These are phyloP conservation scores for Gorsachius goisagi DNA, from an alignment of 2,113 vertebrate species.

Conservation along the genomic window DNA sequence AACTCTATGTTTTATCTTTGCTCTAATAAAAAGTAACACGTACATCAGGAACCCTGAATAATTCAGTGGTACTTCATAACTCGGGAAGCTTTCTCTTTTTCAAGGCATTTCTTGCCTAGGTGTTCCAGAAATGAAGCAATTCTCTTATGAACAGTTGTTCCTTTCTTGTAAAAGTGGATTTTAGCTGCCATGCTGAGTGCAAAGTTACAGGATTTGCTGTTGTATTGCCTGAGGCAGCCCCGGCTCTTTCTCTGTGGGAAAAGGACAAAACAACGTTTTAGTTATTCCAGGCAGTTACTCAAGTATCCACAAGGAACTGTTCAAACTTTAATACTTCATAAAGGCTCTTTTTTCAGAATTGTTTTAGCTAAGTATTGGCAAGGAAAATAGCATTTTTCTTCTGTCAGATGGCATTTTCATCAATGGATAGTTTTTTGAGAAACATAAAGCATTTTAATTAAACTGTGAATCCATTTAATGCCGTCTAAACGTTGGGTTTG, in stretches of 20 bases:
- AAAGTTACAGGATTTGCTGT: slow-evolving; percentile 36
- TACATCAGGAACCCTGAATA: slow-evolving; percentile 30
- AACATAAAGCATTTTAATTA: not conserved
- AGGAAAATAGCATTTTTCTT: not conserved
- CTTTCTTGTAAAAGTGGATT: slow-evolving; percentile 14
- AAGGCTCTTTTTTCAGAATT: not conserved
- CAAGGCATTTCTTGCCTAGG: not conserved
- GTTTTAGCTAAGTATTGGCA: not conserved
- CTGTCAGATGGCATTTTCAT: not conserved
- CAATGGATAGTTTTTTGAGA: not conserved
- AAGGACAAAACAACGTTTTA: slow-evolving; percentile 38
- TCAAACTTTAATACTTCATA: slow-evolving; percentile 2
- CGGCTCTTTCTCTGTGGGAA: not conserved
- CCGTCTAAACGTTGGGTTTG: not conserved
- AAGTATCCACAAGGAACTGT: not conserved
- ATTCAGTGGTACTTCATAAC: not conserved
- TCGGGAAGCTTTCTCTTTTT: not conserved
- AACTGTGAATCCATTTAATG: not conserved
- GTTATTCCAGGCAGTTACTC: slow-evolving; percentile 2
- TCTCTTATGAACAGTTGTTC: slow-evolving; percentile 29
- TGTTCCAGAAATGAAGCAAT: slow-evolving; percentile 32
- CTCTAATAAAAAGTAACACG: slow-evolving; percentile 14
- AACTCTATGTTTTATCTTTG: not conserved
- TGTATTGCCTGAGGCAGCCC: slow-evolving; percentile 52
- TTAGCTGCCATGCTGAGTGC: slow-evolving; percentile 29